A percentile compares a stretch with the other conserved stretches of the same genome.
Evolutionary conservation across 2,888 invertebrate species (phyloP).

Genomic region (Synanthedon andrenaeformis): DNA sequence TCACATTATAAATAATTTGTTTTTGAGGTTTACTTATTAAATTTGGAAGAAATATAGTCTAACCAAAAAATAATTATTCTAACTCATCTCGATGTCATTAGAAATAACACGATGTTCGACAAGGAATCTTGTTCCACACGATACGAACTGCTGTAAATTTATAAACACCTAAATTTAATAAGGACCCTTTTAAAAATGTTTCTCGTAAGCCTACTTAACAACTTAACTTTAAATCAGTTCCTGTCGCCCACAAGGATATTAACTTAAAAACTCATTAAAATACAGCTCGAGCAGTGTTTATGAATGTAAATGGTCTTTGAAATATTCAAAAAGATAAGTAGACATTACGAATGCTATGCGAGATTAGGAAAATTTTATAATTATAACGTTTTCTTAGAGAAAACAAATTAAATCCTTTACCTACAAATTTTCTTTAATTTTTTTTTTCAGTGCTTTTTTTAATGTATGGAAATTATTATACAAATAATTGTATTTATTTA

Average conservation of each 20-base stretch:
- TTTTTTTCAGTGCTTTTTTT: too few relatives aligned
- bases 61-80: too few relatives aligned
- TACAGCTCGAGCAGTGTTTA: slow-evolving; percentile 14
- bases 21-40: too few relatives aligned
- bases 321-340: background rate
- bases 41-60: too few relatives aligned
- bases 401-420: background rate
- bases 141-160: too few relatives aligned
- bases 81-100: too few relatives aligned
- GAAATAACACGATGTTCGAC: too few relatives aligned
- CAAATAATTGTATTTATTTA: too few relatives aligned
- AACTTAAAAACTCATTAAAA: slow-evolving; percentile 23
- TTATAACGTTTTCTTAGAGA: too few relatives aligned
- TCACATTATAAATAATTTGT: too few relatives aligned
- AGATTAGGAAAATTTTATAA: background rate
- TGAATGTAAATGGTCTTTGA: background rate
- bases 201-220: slow-evolving; percentile 1
- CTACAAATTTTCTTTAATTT: too few relatives aligned
- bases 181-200: background rate
- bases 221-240: slow-evolving; percentile 3
- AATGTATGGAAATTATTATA: too few relatives aligned
- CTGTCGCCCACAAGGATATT: background rate
- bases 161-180: background rate
- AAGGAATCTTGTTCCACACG: background rate
- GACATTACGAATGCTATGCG: slow-evolving; percentile 1